These are phyloP conservation scores for Fragum sueziense DNA, from an alignment of 2,888 invertebrate genomes.

Conservation along the genomic window DNA sequence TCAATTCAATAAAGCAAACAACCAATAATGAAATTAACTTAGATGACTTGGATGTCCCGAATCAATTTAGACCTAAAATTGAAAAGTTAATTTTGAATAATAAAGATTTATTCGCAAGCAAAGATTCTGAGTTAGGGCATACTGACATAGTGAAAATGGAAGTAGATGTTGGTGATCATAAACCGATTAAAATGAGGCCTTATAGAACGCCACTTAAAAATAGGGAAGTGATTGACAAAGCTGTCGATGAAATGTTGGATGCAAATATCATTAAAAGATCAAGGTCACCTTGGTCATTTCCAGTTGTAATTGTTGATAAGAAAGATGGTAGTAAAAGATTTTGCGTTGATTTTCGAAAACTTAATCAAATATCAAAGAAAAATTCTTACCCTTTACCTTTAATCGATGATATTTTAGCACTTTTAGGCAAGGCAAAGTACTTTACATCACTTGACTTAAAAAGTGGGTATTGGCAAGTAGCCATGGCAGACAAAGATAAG, in stretches of 20 bases:
- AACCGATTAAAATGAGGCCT: constrained; percentile 32
- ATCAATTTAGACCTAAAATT: constrained; percentile 17
- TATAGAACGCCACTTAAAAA: constrained; percentile 32
- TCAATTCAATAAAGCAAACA: constrained; percentile 3
- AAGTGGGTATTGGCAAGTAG: constrained; percentile 50
- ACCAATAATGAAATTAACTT: background rate
- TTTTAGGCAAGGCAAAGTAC: constrained; percentile 37
- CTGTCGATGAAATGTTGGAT: constrained; percentile 40
- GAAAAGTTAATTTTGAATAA: constrained; percentile 20
- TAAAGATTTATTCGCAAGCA: constrained; percentile 23
- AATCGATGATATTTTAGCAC: constrained; percentile 36
- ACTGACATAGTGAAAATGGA: constrained; percentile 33
- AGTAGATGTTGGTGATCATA: constrained; percentile 15
- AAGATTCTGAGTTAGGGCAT: constrained; percentile 16
- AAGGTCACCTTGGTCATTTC: constrained; percentile 11
- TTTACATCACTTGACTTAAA: constrained; percentile 40
- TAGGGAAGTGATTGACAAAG: constrained; percentile 19
- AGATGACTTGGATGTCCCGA: constrained; percentile 28
- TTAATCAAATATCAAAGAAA: constrained; percentile 28
- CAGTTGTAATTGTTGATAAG: constrained; percentile 19
- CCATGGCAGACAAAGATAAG: constrained; percentile 41
- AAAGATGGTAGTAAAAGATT: constrained; percentile 31
- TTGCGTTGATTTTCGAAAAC: constrained; percentile 32
- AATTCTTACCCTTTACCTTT: constrained; percentile 34
- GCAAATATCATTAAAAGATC: constrained; percentile 19